Evolutionary conservation across 2,113 vertebrate species (phyloP).

Genomic region (Spermophilus dauricus): DNA sequence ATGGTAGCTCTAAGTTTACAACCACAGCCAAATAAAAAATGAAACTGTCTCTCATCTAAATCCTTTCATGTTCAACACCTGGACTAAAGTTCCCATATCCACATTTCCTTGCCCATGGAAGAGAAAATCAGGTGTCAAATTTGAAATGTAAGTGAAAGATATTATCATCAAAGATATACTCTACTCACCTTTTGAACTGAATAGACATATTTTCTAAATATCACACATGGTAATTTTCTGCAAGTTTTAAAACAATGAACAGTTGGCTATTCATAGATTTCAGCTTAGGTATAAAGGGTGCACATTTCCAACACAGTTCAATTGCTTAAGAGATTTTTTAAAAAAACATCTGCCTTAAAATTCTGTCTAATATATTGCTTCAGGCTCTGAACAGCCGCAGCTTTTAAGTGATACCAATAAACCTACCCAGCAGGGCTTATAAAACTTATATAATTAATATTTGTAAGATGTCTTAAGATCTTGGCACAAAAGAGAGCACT

Average conservation of each 20-base stretch:
- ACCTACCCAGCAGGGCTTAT: slow-evolving; percentile 49
- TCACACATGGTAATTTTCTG: slow-evolving; percentile 12
- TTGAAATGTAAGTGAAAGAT: slow-evolving; percentile 12
- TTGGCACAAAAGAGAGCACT: slow-evolving; percentile 64
- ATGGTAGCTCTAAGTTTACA: slow-evolving; percentile 23
- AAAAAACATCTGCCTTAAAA: slow-evolving; percentile 59
- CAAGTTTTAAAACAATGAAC: not conserved
- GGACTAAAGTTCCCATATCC: not conserved
- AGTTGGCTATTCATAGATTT: slow-evolving; percentile 41
- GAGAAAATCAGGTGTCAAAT: slow-evolving; percentile 55
- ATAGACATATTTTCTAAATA: slow-evolving; percentile 60
- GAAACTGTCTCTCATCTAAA: not conserved
- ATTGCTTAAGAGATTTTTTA: not conserved
- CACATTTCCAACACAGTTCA: slow-evolving; percentile 42
- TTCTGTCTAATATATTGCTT: slow-evolving; percentile 49
- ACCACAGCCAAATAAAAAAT: not conserved
- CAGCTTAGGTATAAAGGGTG: slow-evolving; percentile 8
- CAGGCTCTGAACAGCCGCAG: not conserved
- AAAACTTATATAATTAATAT: slow-evolving; percentile 79
- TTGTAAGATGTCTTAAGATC: slow-evolving; percentile 67
- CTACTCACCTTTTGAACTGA: not conserved
- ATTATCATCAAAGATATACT: slow-evolving; percentile 26
- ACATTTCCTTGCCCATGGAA: not conserved
- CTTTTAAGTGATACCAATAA: slow-evolving; percentile 63
- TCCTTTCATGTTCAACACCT: slow-evolving; percentile 44